Percentiles rank a stretch among this genome's conserved stretches.
phyloP scores from a whole-genome alignment of 2,113 vertebrate species.

The Raja brachyura region DNA sequence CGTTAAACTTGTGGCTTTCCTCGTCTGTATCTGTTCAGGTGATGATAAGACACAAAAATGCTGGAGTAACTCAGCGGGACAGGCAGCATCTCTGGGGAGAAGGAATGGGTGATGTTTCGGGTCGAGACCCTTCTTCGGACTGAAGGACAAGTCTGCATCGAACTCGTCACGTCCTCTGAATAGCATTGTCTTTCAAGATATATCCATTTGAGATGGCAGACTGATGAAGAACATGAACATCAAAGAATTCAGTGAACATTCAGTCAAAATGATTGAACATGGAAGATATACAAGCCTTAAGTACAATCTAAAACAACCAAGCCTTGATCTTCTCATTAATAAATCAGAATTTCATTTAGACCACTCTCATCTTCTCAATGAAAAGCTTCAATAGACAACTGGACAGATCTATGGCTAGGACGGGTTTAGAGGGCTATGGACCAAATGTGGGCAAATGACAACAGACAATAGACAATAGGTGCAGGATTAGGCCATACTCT shows the following conservation, averaged over 20 bases:
- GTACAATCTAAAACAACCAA: neutral
- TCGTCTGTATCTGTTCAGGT: neutral
- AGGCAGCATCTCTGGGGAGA: no score
- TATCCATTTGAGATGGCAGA: neutral
- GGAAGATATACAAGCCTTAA: neutral
- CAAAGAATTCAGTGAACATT: neutral
- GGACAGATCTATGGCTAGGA: no score
- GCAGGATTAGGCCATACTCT: no score
- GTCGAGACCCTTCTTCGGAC: no score
- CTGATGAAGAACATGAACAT: neutral
- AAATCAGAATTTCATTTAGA: neutral
- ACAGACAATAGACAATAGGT: no score
- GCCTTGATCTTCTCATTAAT: neutral
- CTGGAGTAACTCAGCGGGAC: no score
- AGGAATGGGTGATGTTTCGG: no score
- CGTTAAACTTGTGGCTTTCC: neutral
- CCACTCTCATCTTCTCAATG: neutral
- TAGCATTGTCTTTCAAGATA: neutral
- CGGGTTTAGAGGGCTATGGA: no score
- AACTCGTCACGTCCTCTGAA: neutral
- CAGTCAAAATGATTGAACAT: neutral
- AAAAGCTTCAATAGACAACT: no score
- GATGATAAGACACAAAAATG: no score
- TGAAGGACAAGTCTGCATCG: no score
- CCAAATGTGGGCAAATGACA: no score